Conservation (phyloP, 2,888 invertebrate genomes). For the Spicauda simplicius region DNA sequence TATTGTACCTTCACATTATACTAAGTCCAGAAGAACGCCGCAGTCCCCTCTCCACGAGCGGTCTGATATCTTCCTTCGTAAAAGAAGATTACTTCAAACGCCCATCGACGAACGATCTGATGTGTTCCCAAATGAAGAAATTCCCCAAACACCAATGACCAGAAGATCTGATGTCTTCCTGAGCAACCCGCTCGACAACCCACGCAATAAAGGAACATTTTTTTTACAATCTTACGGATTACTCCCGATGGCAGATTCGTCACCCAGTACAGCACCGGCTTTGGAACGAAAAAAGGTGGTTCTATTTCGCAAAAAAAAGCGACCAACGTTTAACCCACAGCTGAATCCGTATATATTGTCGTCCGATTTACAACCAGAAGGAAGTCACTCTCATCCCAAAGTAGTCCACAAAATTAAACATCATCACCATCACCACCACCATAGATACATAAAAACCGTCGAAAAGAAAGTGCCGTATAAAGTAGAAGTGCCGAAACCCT, state of each 20-base stretch:
- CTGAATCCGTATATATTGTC: conserved; percentile 8
- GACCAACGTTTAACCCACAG: conserved; percentile 53
- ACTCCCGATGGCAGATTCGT: conserved; percentile 57
- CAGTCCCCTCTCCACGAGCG: conserved; percentile 11
- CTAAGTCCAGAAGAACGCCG: conserved; percentile 52
- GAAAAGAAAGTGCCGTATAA: conserved; percentile 81
- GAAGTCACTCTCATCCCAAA: conserved; percentile 56
- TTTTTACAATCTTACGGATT: conserved; percentile 71
- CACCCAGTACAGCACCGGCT: conserved; percentile 45
- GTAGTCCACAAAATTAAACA: conserved; percentile 81
- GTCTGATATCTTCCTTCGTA: not conserved
- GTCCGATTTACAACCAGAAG: conserved; percentile 61
- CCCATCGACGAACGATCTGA: conserved; percentile 21
- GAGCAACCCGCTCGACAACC: conserved; percentile 11
- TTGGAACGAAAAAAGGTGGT: conserved; percentile 63
- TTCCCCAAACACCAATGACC: conserved; percentile 25
- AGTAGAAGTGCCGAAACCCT: conserved; percentile 85
- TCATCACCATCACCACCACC: conserved; percentile 88
- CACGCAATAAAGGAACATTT: conserved; percentile 49
- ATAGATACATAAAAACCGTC: conserved; percentile 86
- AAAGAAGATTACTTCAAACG: conserved; percentile 41
- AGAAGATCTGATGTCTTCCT: conserved; percentile 18
- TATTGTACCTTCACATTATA: conserved; percentile 70
- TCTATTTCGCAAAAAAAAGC: conserved; percentile 61
- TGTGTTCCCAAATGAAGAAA: not conserved